Conservation (phyloP, 2,888 invertebrate genomes). For the Dusona sp. region DNA sequence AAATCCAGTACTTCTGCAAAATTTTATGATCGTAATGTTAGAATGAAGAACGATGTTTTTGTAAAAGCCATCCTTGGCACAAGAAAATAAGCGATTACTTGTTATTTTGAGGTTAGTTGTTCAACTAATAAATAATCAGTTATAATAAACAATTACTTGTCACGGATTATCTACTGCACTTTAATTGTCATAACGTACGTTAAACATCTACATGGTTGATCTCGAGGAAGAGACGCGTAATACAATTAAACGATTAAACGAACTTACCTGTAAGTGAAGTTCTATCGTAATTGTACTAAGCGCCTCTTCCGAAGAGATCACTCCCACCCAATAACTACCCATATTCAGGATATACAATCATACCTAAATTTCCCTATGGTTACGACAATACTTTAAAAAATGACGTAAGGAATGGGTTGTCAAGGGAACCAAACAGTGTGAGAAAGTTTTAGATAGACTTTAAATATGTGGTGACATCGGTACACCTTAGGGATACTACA, state of each 20-base stretch:
- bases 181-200: not conserved
- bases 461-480: no score
- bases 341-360: not conserved
- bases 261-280: no score
- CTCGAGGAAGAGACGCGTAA: conserved; percentile 11
- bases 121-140: no score
- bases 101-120: no score
- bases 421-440: not conserved
- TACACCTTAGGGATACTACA: no score
- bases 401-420: not conserved
- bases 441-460: no score
- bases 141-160: not conserved
- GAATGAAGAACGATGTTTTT: no score
- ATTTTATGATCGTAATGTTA: not conserved
- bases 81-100: no score
- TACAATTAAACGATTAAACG: not conserved
- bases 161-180: not conserved
- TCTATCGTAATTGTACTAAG: no score
- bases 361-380: not conserved
- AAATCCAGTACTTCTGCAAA: not conserved
- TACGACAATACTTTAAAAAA: not conserved
- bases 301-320: conserved; percentile 46
- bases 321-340: conserved; percentile 29
- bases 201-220: conserved; percentile 13
- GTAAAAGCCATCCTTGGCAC: no score